These are phyloP conservation scores for Origma solitaria DNA, from an alignment of 2,113 vertebrate genomes.

Conservation along the genomic window DNA sequence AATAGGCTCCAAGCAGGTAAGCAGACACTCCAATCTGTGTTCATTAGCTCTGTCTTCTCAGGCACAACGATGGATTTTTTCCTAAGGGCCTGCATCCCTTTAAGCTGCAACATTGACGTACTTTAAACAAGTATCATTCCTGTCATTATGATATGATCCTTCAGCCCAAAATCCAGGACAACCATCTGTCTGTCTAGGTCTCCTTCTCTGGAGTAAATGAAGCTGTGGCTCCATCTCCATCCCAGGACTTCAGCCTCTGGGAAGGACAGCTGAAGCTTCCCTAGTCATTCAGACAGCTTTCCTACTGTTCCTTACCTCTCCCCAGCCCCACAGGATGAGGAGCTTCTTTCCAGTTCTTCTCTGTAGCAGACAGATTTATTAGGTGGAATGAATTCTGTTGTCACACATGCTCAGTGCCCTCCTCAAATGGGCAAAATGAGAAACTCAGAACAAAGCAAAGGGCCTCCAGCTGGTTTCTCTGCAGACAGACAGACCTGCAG, in stretches of 20 bases:
- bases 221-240: not conserved
- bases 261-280: not conserved
- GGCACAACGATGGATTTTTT: not conserved
- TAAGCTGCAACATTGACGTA: not conserved
- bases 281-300: not conserved
- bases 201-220: not conserved
- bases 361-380: not conserved
- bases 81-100: not conserved
- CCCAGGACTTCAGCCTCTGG: not conserved
- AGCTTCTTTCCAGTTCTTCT: not conserved
- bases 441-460: not conserved
- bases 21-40: rapidly evolving
- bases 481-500: not conserved
- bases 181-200: not conserved
- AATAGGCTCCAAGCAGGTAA: not conserved
- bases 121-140: not conserved
- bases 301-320: not conserved
- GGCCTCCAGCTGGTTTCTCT: not conserved
- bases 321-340: not conserved
- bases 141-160: not conserved
- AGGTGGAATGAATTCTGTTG: not conserved
- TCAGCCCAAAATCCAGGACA: not conserved
- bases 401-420: not conserved
- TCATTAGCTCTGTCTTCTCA: not conserved
- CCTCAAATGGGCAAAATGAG: not conserved